Conservation (phyloP, 2,797 vertebrate species). For the Arctocebus calabarensis region DNA sequence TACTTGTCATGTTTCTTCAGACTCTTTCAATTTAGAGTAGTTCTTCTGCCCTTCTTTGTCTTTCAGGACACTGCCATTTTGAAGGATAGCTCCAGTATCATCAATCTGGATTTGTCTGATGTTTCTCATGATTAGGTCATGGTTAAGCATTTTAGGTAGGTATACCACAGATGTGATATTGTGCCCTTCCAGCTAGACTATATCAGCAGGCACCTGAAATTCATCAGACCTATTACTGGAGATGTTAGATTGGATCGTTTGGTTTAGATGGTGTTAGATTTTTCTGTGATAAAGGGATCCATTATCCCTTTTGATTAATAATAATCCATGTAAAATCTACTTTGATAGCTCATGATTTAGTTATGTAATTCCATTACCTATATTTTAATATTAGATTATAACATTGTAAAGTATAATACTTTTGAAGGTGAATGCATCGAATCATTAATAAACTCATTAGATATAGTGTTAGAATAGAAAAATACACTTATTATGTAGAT, state of each 20-base stretch:
- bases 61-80: not conserved
- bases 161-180: not conserved
- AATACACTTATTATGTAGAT: constrained; percentile 89
- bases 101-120: not conserved
- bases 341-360: not conserved
- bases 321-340: not conserved
- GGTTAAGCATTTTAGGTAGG: not conserved
- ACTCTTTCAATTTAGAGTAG: not conserved
- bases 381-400: constrained; percentile 71
- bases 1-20: not conserved
- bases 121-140: not conserved
- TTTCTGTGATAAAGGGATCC: constrained; percentile 5
- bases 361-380: constrained; percentile 49
- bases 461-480: constrained; percentile 69
- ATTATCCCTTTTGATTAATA: constrained; percentile 36
- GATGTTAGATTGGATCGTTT: not conserved
- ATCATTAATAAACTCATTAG: constrained; percentile 77
- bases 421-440: constrained; percentile 78
- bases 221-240: not conserved
- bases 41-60: not conserved
- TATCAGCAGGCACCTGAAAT: not conserved
- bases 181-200: not conserved
- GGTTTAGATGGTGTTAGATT: not conserved
- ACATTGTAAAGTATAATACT: constrained; percentile 68
- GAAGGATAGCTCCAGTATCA: not conserved